These are phyloP conservation scores for Cygnus olor DNA, from an alignment of 2,797 vertebrate species.

Conservation along the genomic window DNA sequence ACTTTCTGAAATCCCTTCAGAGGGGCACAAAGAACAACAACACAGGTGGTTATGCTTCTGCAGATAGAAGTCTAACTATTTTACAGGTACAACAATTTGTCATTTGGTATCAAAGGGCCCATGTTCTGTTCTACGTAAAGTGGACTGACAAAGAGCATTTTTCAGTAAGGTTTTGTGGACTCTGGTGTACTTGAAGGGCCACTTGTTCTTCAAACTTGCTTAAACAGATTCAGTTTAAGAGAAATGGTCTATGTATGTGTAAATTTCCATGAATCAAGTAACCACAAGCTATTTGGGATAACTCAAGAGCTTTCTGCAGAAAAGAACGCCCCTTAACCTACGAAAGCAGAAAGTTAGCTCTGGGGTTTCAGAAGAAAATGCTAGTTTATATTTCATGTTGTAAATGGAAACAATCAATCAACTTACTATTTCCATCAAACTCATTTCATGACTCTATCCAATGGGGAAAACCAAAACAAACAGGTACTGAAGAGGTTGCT, in stretches of 20 bases:
- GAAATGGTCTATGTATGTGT: background rate
- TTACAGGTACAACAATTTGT: background rate
- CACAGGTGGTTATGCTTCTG: background rate
- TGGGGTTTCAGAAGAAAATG: background rate
- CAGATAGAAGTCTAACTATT: background rate
- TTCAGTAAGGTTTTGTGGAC: background rate
- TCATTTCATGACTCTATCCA: background rate
- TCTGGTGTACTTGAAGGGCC: background rate
- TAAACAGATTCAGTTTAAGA: background rate
- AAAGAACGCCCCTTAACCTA: background rate
- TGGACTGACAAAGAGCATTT: background rate
- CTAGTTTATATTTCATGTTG: background rate
- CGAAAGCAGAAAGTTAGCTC: background rate
- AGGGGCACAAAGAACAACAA: background rate
- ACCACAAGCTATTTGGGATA: background rate
- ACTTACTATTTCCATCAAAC: background rate
- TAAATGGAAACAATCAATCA: background rate
- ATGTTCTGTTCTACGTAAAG: accelerated
- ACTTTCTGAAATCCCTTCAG: background rate
- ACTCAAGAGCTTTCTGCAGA: background rate
- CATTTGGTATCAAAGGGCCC: background rate
- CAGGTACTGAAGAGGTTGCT: background rate
- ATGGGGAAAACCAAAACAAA: background rate
- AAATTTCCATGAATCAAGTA: background rate
- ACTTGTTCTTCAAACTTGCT: background rate